phyloP scores from a whole-genome alignment of 2,888 invertebrate species.

The Kryphioiulus occultus region DNA sequence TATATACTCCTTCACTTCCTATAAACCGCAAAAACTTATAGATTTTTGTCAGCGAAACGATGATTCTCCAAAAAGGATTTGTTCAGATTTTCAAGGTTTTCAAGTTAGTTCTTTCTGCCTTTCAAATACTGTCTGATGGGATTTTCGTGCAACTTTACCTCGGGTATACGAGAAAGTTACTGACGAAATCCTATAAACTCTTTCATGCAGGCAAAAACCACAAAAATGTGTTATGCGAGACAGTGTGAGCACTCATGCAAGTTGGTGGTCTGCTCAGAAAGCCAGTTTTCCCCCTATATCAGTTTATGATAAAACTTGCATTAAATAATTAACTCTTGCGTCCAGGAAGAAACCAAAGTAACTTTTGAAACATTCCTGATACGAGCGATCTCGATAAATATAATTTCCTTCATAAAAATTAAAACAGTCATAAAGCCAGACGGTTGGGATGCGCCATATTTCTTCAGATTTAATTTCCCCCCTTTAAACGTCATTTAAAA shows the following conservation, averaged over 20 bases:
- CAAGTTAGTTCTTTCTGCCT: background rate
- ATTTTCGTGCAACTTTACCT: background rate
- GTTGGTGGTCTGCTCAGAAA: background rate
- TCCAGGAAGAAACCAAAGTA: background rate
- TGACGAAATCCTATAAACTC: background rate
- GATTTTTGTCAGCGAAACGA: background rate
- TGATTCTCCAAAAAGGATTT: background rate
- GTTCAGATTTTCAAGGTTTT: slow-evolving; percentile 10
- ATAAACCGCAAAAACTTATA: background rate
- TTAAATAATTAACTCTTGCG: background rate
- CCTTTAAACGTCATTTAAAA: no score
- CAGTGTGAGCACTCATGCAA: background rate
- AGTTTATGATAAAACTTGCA: background rate
- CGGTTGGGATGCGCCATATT: no score
- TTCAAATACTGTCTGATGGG: background rate
- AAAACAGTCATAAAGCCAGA: no score
- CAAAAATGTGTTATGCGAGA: background rate
- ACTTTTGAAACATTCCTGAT: background rate
- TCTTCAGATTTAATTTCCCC: no score
- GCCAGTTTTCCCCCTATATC: background rate
- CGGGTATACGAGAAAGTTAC: background rate
- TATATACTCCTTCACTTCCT: background rate
- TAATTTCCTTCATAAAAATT: no score
- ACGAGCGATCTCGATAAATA: background rate
- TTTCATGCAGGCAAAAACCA: background rate